phyloP scores from a whole-genome alignment of 1,140 invertebrate genomes.

The Atta cephalotes region DNA sequence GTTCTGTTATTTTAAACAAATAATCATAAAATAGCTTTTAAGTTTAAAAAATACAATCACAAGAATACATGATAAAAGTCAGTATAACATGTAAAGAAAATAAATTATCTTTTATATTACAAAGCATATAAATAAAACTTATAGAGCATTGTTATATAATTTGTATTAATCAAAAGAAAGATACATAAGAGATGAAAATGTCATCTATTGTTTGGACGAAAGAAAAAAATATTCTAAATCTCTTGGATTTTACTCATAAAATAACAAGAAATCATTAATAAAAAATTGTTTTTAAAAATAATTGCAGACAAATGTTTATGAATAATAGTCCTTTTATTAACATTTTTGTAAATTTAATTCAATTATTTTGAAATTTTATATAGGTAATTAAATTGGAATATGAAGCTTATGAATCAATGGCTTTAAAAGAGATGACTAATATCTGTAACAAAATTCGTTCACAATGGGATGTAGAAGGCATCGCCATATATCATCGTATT shows the following conservation, averaged over 20 bases:
- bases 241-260: no score
- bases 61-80: neutral
- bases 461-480: slow-evolving; percentile 92
- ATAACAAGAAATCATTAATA: neutral
- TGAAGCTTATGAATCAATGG: slow-evolving; percentile 98
- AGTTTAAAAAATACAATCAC: neutral
- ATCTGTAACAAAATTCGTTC: slow-evolving; percentile 91
- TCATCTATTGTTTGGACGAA: neutral
- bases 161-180: neutral
- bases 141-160: neutral
- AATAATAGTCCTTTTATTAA: slow-evolving; percentile 30
- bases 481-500: slow-evolving; percentile 94
- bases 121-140: no score
- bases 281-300: neutral
- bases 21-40: neutral
- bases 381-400: slow-evolving; percentile 94
- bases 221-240: no score
- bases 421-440: slow-evolving; percentile 92
- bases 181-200: neutral
- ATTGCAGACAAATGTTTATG: neutral
- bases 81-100: neutral
- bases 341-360: slow-evolving; percentile 19
- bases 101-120: neutral
- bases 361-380: slow-evolving; percentile 47
- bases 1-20: neutral